phyloP scores from a whole-genome alignment of 2,113 vertebrate species.

The Oenanthe melanoleuca region DNA sequence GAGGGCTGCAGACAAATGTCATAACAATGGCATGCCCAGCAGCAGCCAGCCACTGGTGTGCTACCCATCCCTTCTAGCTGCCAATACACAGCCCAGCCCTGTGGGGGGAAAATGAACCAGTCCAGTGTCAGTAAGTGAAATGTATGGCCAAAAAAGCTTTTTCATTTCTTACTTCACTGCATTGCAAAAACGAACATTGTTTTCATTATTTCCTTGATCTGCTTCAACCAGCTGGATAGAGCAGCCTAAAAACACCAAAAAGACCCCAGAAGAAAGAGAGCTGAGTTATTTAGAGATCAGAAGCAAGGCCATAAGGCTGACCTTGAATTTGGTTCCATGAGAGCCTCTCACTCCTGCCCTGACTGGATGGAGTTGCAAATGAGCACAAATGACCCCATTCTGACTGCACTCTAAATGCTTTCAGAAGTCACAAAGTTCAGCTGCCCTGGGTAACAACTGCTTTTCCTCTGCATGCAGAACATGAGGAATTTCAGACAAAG shows the following conservation, averaged over 20 bases:
- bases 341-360: neutral
- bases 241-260: slow-evolving; percentile 47
- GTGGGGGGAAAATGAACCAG: neutral
- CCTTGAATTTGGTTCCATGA: neutral
- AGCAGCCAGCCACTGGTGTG: neutral
- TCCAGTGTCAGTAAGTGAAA: neutral
- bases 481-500: neutral
- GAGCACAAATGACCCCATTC: neutral
- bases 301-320: neutral
- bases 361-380: neutral
- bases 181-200: slow-evolving; percentile 50
- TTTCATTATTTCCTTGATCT: slow-evolving; percentile 49
- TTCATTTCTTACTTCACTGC: slow-evolving; percentile 68
- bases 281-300: slow-evolving; percentile 12
- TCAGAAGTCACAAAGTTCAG: neutral
- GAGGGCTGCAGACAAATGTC: neutral
- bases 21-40: neutral
- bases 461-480: neutral
- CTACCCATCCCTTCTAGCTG: neutral
- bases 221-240: slow-evolving; percentile 60
- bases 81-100: neutral
- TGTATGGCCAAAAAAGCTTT: neutral
- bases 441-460: neutral
- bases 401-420: neutral
- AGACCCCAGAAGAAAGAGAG: neutral